Evolutionary conservation across 2,113 vertebrate genomes (phyloP), one percentile per base, ranked within the genome.

Genomic region (Sminthopsis crassicaudata): DNA sequence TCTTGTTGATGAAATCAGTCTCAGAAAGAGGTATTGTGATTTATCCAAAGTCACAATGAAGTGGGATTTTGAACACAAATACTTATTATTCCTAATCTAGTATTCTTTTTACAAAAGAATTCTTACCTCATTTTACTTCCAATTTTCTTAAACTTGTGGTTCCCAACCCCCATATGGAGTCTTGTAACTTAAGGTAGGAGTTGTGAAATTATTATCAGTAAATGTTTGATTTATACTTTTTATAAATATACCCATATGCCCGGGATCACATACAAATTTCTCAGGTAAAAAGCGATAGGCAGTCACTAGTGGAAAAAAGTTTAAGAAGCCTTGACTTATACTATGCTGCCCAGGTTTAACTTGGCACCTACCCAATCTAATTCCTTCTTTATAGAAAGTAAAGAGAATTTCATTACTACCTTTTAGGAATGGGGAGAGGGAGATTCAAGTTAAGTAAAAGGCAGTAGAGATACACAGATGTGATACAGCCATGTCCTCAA

Each of bases 51-150:
- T 84, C 14, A 16, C 30, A n/a, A 10, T 16, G 30, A 36, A 14
- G 14, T 67, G 4, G 60, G 36, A 76, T 76, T 76, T n/a, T 76
- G 14, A n/a, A 76, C 5, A 19, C 67, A 22, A 42, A 19, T 42
- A 84, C 7, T 19, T 42, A 76, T 16, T 8, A 84, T 42, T 84
- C 19, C 67, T 42, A 84, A 84, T 42, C 67, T n/a, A 42, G 19
- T 84, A n/a, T 84, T 8, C 25, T 51, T 92, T 94, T 90, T 50
- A n/a, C 1, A 94, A 96, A 46, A 93, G 42, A 46, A 53, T 12
- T 92, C 55, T 90, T 54, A 36, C 89, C 19, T 95, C 53, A 53
- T 91, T 48, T 4, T 94, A 51, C 50, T 51, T 51, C 0, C 50
- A 51, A 51, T 9, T 51, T 51, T 51, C 9, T 51, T 11, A 51